phyloP scores from a whole-genome alignment of 2,113 vertebrate species.

The Corythornis vintsioides region DNA sequence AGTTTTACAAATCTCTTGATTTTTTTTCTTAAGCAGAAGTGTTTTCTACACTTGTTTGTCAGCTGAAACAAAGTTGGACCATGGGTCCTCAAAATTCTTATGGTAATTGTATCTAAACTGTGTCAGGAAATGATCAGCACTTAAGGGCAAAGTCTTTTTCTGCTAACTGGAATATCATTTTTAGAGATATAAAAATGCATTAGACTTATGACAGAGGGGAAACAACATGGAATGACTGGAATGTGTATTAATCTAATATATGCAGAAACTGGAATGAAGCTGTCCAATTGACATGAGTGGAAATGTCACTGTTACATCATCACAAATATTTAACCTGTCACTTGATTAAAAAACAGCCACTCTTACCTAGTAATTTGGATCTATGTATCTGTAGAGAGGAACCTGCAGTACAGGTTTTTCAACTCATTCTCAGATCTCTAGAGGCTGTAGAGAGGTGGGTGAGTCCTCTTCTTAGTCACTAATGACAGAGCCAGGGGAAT shows the following conservation, averaged over 20 bases:
- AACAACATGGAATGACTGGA: background rate
- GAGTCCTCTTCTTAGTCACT: too few species aligned
- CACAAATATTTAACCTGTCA: slow-evolving; percentile 16
- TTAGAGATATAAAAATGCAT: background rate
- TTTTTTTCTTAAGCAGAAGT: background rate
- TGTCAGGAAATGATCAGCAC: background rate
- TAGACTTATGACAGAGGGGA: background rate
- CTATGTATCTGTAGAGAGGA: background rate
- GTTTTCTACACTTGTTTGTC: background rate
- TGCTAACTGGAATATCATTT: background rate
- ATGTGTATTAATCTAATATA: background rate
- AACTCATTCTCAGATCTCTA: background rate
- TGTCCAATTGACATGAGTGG: background rate
- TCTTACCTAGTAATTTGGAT: background rate
- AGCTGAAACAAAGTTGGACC: background rate
- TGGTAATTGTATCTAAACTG: background rate
- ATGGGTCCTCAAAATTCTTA: background rate
- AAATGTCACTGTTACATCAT: background rate
- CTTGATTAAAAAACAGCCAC: background rate
- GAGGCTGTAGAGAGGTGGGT: too few species aligned
- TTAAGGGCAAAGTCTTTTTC: background rate
- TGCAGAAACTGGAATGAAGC: background rate
- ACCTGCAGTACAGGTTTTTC: background rate
- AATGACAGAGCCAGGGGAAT: too few species aligned
- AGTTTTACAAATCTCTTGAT: background rate